These are phyloP conservation scores for Micrastur ruficollis DNA, from an alignment of 2,797 vertebrate genomes.

Conservation along the genomic window DNA sequence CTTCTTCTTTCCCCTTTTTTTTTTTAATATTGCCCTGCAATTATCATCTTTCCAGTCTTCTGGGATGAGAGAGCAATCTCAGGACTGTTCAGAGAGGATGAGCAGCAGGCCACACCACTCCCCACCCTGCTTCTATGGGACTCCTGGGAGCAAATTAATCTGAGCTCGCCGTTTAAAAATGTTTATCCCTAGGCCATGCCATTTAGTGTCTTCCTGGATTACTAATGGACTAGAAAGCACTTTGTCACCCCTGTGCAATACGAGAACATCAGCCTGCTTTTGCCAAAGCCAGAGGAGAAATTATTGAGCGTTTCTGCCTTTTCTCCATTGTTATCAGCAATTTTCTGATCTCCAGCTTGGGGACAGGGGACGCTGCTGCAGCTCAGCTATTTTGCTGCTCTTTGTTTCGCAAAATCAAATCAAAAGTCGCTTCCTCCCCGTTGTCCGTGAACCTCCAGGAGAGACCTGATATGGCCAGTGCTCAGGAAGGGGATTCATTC, in stretches of 20 bases:
- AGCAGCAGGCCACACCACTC: not conserved
- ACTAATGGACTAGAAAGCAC: constrained; percentile 47
- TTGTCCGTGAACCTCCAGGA: not conserved
- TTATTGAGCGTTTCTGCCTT: not conserved
- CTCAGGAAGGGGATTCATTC: not conserved
- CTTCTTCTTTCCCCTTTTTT: not conserved
- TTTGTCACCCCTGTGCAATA: not conserved
- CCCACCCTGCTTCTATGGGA: not conserved
- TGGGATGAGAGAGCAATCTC: not conserved
- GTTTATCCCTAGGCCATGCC: constrained; percentile 8
- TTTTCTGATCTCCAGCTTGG: not conserved
- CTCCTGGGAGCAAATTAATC: constrained; percentile 3
- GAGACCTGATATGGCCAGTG: not conserved
- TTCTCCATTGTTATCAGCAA: not conserved
- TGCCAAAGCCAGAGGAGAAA: not conserved
- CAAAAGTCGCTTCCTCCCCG: not conserved
- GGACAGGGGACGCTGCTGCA: not conserved
- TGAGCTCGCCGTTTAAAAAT: not conserved
- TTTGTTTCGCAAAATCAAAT: not conserved
- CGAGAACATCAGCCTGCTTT: not conserved
- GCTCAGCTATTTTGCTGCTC: not conserved
- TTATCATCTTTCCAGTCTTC: not conserved
- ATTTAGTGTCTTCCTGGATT: constrained; percentile 31
- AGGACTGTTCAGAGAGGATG: not conserved
- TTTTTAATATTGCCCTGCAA: not conserved